Evolutionary conservation across 2,888 invertebrate genomes (phyloP), one percentile per base, ranked within the genome.

Genomic region (Mesochorus sp.): DNA sequence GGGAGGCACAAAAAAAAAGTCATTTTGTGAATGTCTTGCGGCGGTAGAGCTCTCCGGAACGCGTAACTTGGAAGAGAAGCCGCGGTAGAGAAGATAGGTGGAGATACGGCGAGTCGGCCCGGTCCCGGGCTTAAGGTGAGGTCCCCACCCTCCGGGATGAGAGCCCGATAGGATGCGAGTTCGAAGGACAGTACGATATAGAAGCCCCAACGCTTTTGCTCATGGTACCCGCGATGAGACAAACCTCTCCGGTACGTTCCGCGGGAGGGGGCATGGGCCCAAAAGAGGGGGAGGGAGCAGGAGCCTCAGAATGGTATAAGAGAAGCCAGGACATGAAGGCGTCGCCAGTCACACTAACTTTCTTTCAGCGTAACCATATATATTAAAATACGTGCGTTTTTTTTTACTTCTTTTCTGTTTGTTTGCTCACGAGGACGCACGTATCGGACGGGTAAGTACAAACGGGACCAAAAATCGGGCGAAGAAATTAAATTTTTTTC

Each of bases 311-410:
- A 86, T 88, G 88, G 87, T 91, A 91, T 90, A 91, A 91, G 90
- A 91, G 90, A 84, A 88, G 90, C 86, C 88, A 87, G 87, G 84
- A 89, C 87, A 88, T 88, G 87, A 88, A 88, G 88, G 87, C 88
- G 88, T 87, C 88, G 87, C 83, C 90, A 91, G 91, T 91, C 89
- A 89, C 88, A 89, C 89, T 89, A 88, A 89, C 89, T 91, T 89
- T 88, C 89, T 87, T 89, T 88, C 85, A 84, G 85, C 82, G 85
- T 80, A 78, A 77, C 68, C 51, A 62, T 31, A 51, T 61, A n/a
- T n/a, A n/a, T n/a, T n/a, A n/a, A n/a, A 70, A 78, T 66, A 79
- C 80, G 80, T 79, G 80, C 80, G 62, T 74, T 59, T 21, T 3
- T 8, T 26, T 34, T 26, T 49, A 61, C 61, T 71, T 70, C 74